These are phyloP conservation scores for Papilio protenor DNA, from an alignment of 2,888 invertebrate genomes.

Conservation along the genomic window DNA sequence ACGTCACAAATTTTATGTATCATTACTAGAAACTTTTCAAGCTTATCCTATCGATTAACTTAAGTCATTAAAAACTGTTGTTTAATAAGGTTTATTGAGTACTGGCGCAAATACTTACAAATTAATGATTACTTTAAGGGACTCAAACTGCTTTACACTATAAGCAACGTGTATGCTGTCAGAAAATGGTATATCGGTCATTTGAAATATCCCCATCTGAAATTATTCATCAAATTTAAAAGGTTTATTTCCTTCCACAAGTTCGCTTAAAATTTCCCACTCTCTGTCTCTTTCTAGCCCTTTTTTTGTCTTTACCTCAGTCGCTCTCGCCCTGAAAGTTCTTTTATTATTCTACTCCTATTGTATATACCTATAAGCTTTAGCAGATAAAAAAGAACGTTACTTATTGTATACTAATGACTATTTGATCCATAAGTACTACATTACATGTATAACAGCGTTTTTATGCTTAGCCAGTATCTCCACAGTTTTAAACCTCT, in stretches of 20 bases:
- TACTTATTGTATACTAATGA: too few relatives aligned
- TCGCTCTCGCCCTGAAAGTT: too few relatives aligned
- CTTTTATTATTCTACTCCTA: too few relatives aligned
- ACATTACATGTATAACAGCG: slow-evolving; percentile 62
- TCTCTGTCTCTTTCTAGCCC: too few relatives aligned
- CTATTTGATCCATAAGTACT: not conserved
- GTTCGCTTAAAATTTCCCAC: too few relatives aligned
- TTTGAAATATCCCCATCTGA: slow-evolving; percentile 76
- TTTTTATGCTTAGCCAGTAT: slow-evolving; percentile 55
- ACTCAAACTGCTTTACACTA: slow-evolving; percentile 70
- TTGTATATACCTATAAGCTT: too few relatives aligned
- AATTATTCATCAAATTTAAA: slow-evolving; percentile 20
- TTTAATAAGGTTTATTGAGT: not conserved
- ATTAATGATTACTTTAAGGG: slow-evolving; percentile 43
- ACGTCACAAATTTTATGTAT: not conserved
- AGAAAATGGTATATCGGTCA: slow-evolving; percentile 54
- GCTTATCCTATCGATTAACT: not conserved
- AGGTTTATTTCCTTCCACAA: too few relatives aligned
- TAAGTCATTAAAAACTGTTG: not conserved
- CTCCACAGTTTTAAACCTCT: slow-evolving; percentile 66
- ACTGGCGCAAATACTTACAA: slow-evolving; percentile 55
- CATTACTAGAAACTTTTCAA: not conserved
- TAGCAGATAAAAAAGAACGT: too few relatives aligned
- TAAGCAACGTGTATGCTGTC: slow-evolving; percentile 63
- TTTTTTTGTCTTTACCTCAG: too few relatives aligned